Base-by-base conservation (phyloP, 1,140 invertebrate genomes). In the Steinernema khuongi region DNA sequence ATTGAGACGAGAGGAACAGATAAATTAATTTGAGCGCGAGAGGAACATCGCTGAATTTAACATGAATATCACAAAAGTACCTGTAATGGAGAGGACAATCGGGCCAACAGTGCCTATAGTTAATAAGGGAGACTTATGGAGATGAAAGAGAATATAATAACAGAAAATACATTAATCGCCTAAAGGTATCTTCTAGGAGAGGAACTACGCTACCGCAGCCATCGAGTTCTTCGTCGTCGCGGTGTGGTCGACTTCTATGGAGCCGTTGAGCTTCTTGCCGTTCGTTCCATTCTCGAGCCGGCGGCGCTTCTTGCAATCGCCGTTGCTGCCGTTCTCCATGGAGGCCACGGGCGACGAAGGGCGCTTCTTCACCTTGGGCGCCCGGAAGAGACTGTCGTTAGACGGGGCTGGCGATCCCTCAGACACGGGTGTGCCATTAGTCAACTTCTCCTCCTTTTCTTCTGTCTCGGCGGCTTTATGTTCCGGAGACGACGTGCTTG, bases 11-110 rank as follows among this genome's bases (percentile, higher is more conserved):
- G 4, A 60, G 50, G 22, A 22, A 60, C 14, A 60, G 50, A 60
- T 60, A 60, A 60, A 11, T 60, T 60, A 60, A 26, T 4, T 60
- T 60, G 50, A 60, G 50, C 50, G 50, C 50, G 50, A 60, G 50
- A 60, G 50, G 50, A 60, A 60, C 14, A 22, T 60, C 50, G 50
- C 50, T 60, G 11, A 60, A 17, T n/a, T 22, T 60, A 60, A 60
- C 4, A 14, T 14, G 4, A 60, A 60, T 60, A 60, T 60, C 50
- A 60, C 50, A 60, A 60, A 60, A 60, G 50, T 60, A 60, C 50
- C 50, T 60, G 50, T 60, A 60, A 60, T 60, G n/a, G 50, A 60
- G 50, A 60, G 50, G 50, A 60, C 50, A 60, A 17, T 60, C 19
- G 50, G 50, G 50, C 50, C 50, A 60, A 60, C 50, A 60, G 26